These are phyloP conservation scores for Gobio gobio DNA, from an alignment of 2,113 vertebrate genomes.

Conservation along the genomic window DNA sequence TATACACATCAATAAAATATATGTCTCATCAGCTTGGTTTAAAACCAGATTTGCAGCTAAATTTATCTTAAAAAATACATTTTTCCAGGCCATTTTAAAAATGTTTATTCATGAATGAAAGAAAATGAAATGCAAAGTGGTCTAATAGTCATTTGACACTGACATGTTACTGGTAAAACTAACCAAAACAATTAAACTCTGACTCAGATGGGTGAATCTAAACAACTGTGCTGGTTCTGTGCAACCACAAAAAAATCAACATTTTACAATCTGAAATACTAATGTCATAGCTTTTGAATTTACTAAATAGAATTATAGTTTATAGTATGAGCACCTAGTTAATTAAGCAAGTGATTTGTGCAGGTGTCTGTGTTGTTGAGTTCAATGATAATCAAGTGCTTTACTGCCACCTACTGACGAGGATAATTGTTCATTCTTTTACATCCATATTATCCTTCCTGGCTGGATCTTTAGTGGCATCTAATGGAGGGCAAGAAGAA, in stretches of 20 bases:
- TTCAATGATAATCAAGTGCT: background rate
- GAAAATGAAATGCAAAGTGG: background rate
- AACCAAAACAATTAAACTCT: background rate
- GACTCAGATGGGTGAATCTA: background rate
- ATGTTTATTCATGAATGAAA: constrained; percentile 7
- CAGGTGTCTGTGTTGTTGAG: background rate
- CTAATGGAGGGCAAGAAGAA: background rate
- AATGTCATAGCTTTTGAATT: background rate
- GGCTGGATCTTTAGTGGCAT: background rate
- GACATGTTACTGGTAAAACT: background rate
- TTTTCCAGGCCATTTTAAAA: background rate
- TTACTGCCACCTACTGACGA: background rate
- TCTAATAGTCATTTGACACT: background rate
- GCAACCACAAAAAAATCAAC: constrained; percentile 16
- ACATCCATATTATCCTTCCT: background rate
- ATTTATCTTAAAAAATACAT: too few relatives aligned
- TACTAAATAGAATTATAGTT: background rate
- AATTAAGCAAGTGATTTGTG: background rate
- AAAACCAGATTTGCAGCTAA: background rate
- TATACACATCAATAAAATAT: background rate
- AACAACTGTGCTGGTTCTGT: background rate
- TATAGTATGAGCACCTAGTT: background rate
- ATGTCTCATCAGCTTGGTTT: background rate
- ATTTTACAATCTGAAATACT: background rate
- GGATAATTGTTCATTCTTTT: background rate